Evolutionary conservation across 2,888 invertebrate genomes (phyloP), one percentile per base, ranked within the genome.

Genomic region (Amblyjoppa proteus): DNA sequence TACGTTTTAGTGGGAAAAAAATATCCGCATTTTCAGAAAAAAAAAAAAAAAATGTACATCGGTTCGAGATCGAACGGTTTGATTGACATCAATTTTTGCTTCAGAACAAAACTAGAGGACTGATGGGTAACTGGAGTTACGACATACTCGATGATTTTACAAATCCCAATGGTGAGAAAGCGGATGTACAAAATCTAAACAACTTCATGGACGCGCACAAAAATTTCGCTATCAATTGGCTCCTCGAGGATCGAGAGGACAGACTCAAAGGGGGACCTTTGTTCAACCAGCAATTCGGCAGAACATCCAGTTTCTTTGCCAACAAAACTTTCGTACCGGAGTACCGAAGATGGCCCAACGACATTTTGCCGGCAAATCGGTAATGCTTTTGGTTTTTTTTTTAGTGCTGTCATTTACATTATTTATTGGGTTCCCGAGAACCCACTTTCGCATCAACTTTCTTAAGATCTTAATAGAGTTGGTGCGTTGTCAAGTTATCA

Each of bases 81-180:
- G 9, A 9, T 64, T 51, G 28, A 56, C 11, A 64, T 28, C 5
- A 31, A 49, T 71, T 84, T 77, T 81, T 76, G 84, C 87, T 94
- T 13, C 92, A 98, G 98, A 98, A 98, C 91, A 97, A 97, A 96
- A 99, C 98, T 0, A 95, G 96, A 83, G 99, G 99, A 0, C 94
- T 99, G 0, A 96, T 99, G 89, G 99, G 99, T 0, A 98, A 98
- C 91, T 99, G 98, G 98, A 98, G 98, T 84, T 96, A 97, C 91
- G 97, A 98, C 88, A 94, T 96, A 16, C 95, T 95, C 58, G 98
- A 99, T 88, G 99, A 99, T 93, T 97, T 98, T 85, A 96, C 96
- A 0, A 94, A 96, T 87, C 98, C 98, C 0, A 97, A 97, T 89
- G 97, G 97, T 0, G 95, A 95, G 0, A 94, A 95, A 3, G 93